phyloP scores from a whole-genome alignment of 2,888 invertebrate species.

The Amiota minor region DNA sequence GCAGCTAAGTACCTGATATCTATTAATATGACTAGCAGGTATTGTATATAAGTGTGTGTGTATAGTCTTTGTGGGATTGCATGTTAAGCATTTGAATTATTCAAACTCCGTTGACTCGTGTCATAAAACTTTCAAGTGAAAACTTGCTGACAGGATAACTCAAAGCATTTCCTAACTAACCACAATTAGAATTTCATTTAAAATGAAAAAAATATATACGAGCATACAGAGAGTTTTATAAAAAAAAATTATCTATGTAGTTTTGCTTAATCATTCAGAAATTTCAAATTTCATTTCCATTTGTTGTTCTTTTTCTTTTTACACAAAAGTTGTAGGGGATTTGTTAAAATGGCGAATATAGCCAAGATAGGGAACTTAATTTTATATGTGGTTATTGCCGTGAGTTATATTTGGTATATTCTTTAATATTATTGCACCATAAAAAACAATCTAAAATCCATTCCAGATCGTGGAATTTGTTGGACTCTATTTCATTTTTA shows the following conservation, averaged over 20 bases:
- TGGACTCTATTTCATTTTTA: conserved; percentile 38
- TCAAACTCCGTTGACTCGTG: conserved; percentile 23
- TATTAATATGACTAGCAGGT: background rate
- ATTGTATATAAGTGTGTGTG: conserved; percentile 1
- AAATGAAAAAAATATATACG: too few species aligned
- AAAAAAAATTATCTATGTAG: too few species aligned
- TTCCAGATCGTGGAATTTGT: conserved; percentile 45
- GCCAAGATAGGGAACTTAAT: conserved; percentile 43
- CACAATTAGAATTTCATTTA: too few species aligned
- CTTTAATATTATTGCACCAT: too few species aligned
- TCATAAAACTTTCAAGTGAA: conserved; percentile 30
- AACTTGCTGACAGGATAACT: conserved; percentile 21
- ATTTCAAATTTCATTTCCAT: too few species aligned
- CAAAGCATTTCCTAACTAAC: background rate
- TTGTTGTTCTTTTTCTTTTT: too few species aligned
- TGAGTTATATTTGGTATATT: conserved; percentile 38
- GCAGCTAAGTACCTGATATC: background rate
- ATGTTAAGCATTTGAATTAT: conserved; percentile 35
- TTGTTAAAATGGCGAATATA: too few species aligned
- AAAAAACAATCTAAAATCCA: background rate
- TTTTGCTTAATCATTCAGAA: too few species aligned
- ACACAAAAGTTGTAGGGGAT: too few species aligned
- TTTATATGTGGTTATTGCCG: conserved; percentile 44
- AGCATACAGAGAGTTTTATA: too few species aligned
- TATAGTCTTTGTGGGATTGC: background rate